Conservation (phyloP, 2,888 invertebrate species). For the Pristionchus mayeri region DNA sequence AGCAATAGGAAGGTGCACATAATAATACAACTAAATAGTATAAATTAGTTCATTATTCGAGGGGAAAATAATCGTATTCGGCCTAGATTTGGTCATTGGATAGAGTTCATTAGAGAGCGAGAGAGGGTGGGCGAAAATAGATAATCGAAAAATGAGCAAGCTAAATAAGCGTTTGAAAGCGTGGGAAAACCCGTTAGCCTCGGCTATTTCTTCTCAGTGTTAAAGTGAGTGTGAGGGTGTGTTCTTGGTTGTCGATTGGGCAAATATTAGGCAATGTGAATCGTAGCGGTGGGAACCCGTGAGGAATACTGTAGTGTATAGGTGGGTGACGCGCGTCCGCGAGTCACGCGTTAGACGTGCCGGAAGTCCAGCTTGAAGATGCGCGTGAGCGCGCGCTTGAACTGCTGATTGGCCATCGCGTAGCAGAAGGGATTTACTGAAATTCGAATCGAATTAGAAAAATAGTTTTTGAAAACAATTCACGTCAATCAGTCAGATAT, state of each 20-base stretch:
- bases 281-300: not conserved
- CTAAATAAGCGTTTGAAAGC: constrained; percentile 29
- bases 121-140: not conserved
- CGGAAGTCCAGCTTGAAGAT: constrained; percentile 91
- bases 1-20: no score
- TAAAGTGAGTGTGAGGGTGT: not conserved
- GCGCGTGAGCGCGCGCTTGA: constrained; percentile 97
- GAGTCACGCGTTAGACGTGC: constrained; percentile 49
- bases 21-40: no score
- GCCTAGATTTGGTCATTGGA: constrained; percentile 18
- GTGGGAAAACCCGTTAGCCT: not conserved
- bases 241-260: not conserved
- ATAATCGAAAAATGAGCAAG: not conserved
- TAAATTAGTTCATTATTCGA: not conserved
- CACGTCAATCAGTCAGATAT: no score
- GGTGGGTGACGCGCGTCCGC: no score
- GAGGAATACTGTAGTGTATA: not conserved
- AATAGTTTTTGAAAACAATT: no score
- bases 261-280: constrained; percentile 19
- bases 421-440: constrained; percentile 99
- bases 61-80: not conserved
- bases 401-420: constrained; percentile 97
- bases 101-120: no score
- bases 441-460: no score
- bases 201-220: not conserved